These are phyloP conservation scores for Gracilinanus agilis DNA, from an alignment of 2,113 vertebrate species.

Conservation along the genomic window DNA sequence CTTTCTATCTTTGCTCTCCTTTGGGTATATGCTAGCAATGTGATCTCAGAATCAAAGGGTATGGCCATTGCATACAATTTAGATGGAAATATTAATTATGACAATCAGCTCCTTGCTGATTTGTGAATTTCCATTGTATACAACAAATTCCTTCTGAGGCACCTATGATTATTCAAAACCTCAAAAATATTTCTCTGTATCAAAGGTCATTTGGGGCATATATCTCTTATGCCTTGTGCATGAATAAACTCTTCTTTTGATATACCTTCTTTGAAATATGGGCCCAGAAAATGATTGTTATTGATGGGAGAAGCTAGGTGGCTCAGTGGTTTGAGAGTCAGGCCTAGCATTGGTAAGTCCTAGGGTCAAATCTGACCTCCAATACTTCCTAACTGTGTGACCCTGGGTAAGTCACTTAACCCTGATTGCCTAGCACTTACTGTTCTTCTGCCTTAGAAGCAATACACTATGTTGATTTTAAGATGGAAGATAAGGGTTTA, in stretches of 20 bases:
- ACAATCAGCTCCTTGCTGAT: background rate
- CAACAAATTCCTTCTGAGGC: background rate
- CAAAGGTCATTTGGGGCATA: background rate
- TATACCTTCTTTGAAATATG: background rate
- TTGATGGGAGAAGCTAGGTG: too few relatives aligned
- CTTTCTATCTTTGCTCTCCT: background rate
- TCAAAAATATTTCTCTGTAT: background rate
- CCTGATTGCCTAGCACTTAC: too few relatives aligned
- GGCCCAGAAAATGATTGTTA: background rate
- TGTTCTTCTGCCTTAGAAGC: too few relatives aligned
- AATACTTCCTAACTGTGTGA: too few relatives aligned
- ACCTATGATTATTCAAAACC: background rate
- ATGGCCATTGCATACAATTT: background rate
- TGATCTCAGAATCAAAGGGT: background rate
- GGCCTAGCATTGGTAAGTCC: too few relatives aligned
- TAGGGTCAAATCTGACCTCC: too few relatives aligned
- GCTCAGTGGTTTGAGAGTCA: too few relatives aligned
- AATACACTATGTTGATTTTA: too few relatives aligned
- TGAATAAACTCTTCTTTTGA: background rate
- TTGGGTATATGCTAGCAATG: background rate
- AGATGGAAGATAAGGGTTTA: too few relatives aligned
- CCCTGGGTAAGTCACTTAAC: too few relatives aligned
- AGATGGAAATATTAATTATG: background rate
- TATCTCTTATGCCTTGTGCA: background rate
- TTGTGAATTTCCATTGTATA: background rate